These are phyloP conservation scores for Acronicta leporina DNA, from an alignment of 2,888 invertebrate species.

Conservation along the genomic window DNA sequence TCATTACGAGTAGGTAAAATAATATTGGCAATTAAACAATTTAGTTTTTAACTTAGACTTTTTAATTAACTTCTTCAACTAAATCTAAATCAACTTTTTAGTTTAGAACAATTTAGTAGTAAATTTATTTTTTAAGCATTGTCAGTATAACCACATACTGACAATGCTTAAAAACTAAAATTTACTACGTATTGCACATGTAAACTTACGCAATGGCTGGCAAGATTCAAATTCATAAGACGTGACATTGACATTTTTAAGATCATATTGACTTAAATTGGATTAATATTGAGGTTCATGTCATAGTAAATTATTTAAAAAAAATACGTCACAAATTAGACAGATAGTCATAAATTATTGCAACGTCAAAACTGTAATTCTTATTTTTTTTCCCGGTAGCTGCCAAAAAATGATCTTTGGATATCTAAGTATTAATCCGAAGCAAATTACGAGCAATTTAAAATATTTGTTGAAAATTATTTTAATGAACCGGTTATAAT, in stretches of 20 bases:
- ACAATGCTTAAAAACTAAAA: too few relatives aligned
- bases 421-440: too few relatives aligned
- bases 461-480: slow-evolving; percentile 1
- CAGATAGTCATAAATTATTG: slow-evolving; percentile 17
- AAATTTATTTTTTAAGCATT: too few relatives aligned
- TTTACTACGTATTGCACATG: too few relatives aligned
- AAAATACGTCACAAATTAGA: too few relatives aligned
- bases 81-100: too few relatives aligned
- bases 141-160: too few relatives aligned
- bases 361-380: slow-evolving; percentile 36
- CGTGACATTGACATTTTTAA: neutral
- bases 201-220: too few relatives aligned
- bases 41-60: too few relatives aligned
- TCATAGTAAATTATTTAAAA: neutral
- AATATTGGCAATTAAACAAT: neutral
- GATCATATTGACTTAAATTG: neutral
- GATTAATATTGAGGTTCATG: too few relatives aligned
- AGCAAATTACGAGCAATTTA: neutral
- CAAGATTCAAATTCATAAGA: neutral
- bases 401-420: slow-evolving; percentile 34
- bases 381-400: slow-evolving; percentile 31
- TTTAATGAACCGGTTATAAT: slow-evolving; percentile 12
- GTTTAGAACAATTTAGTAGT: too few relatives aligned
- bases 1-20: neutral
- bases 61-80: too few relatives aligned